Percentiles rank a stretch among this genome's conserved stretches.
phyloP scores from a whole-genome alignment of 2,113 vertebrate genomes.

The Melanerpes aurifrons region DNA sequence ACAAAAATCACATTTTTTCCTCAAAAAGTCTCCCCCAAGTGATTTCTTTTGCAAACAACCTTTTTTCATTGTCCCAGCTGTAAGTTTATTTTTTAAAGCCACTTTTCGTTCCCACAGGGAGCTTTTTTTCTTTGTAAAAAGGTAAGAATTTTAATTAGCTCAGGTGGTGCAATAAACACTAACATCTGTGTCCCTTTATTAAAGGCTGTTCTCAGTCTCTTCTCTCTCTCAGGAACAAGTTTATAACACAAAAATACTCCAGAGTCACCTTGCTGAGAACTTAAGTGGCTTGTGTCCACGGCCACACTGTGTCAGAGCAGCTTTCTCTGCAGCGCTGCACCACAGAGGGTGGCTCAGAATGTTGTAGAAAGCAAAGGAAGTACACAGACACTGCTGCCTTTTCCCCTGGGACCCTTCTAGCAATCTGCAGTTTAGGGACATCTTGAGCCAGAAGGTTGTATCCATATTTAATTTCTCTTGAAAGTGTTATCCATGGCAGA shows the following conservation, averaged over 20 bases:
- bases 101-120: slow-evolving; percentile 29
- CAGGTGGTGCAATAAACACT: slow-evolving; percentile 64
- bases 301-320: background rate
- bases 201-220: slow-evolving; percentile 34
- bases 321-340: background rate
- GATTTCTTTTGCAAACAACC: background rate
- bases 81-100: slow-evolving; percentile 35
- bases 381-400: background rate
- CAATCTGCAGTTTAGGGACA: slow-evolving; percentile 35
- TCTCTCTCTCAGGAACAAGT: slow-evolving; percentile 4
- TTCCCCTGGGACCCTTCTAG: background rate
- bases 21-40: background rate
- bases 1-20: background rate
- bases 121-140: slow-evolving; percentile 11
- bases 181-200: slow-evolving; percentile 64
- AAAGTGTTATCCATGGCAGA: slow-evolving; percentile 7
- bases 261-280: slow-evolving; percentile 7
- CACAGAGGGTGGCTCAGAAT: background rate
- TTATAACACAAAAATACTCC: background rate
- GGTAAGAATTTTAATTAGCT: slow-evolving; percentile 67
- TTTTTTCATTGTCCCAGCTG: slow-evolving; percentile 25
- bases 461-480: slow-evolving; percentile 41
- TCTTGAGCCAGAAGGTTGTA: slow-evolving; percentile 44
- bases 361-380: background rate
- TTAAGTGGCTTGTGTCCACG: rapidly evolving